phyloP scores from a whole-genome alignment of 1,140 invertebrate genomes.

The Chelonus insularis region DNA sequence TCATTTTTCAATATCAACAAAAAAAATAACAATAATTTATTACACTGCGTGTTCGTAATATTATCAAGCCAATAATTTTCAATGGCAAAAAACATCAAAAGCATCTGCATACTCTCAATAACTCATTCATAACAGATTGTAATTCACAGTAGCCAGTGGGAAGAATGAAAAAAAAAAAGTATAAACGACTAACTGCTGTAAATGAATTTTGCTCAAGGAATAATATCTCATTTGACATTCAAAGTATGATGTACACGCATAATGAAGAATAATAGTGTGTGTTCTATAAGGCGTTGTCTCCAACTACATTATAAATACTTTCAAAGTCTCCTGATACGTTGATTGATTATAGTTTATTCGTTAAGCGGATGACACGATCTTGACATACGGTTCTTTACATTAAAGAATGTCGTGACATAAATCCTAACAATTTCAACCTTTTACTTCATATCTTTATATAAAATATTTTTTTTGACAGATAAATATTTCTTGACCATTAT shows the following conservation, averaged over 20 bases:
- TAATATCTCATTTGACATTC: conserved; percentile 44
- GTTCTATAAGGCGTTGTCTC: conserved; percentile 23
- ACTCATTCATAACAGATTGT: conserved; percentile 13
- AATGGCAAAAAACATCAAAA: background rate
- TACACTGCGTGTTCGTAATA: background rate
- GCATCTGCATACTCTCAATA: background rate
- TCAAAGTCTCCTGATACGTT: background rate
- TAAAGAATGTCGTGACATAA: conserved; percentile 1
- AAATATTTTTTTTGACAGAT: background rate
- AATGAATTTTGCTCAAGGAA: conserved; percentile 45
- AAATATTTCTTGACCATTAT: background rate
- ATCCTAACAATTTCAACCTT: conserved; percentile 8
- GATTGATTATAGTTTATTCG: conserved; percentile 17
- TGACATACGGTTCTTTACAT: background rate
- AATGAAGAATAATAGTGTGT: conserved; percentile 13
- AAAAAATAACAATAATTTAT: too few species aligned
- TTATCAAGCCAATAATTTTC: background rate
- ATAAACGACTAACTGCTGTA: conserved; percentile 18
- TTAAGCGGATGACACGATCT: conserved; percentile 15
- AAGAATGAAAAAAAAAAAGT: conserved; percentile 1
- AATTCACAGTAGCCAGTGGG: background rate
- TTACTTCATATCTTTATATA: background rate
- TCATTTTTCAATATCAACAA: too few species aligned
- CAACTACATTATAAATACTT: conserved; percentile 12
- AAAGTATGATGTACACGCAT: conserved; percentile 19